Conservation (phyloP, 2,797 vertebrate species). For the Macropus fuliginosus region DNA sequence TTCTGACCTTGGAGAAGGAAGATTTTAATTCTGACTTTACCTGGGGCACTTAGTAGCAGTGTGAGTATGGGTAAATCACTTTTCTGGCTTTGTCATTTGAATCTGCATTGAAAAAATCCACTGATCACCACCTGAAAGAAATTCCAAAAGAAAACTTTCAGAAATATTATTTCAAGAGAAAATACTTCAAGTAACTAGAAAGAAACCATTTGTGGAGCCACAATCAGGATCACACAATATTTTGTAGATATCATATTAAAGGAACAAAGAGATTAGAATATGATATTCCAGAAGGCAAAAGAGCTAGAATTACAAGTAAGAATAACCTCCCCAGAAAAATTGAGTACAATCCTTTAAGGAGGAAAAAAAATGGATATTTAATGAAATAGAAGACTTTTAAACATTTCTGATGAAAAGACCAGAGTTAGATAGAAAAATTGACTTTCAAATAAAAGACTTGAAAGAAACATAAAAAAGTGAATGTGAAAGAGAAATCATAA, state of each 20-base stretch:
- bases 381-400: no score
- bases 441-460: background rate
- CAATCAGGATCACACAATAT: background rate
- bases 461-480: background rate
- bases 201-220: background rate
- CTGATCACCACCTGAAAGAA: background rate
- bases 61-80: background rate
- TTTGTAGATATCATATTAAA: background rate
- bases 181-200: background rate
- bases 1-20: background rate
- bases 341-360: background rate
- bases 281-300: background rate
- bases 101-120: background rate
- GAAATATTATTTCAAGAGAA: background rate
- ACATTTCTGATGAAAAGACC: background rate
- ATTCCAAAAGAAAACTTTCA: background rate
- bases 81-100: background rate
- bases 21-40: background rate
- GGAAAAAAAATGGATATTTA: no score
- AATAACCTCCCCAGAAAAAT: background rate
- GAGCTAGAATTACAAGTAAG: background rate
- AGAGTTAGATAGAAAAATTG: background rate
- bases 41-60: background rate
- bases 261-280: background rate
- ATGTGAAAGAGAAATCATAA: background rate